Conservation (phyloP, 2,888 invertebrate species). For the Pycnomerus fuliginosus region DNA sequence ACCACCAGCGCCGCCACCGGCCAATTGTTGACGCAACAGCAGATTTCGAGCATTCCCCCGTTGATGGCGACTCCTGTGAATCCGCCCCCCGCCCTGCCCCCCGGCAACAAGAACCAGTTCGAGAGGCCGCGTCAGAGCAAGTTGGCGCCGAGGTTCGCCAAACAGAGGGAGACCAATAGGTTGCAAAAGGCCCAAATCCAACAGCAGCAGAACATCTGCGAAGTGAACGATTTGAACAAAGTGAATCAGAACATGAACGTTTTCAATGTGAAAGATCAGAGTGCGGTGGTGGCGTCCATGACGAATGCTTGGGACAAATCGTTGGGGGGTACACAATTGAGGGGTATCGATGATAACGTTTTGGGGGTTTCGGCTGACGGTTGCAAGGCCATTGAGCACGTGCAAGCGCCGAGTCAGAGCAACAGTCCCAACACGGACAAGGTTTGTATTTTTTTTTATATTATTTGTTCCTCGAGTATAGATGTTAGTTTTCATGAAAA, state of each 20-base stretch:
- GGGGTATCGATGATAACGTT: slow-evolving; percentile 54
- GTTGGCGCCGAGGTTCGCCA: slow-evolving; percentile 76
- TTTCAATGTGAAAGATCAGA: slow-evolving; percentile 47
- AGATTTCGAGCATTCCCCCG: slow-evolving; percentile 55
- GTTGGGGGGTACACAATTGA: slow-evolving; percentile 67
- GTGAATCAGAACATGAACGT: slow-evolving; percentile 43
- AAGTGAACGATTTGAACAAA: slow-evolving; percentile 55
- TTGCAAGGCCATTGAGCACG: slow-evolving; percentile 47
- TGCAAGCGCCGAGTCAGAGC: slow-evolving; percentile 54
- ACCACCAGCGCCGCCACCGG: slow-evolving; percentile 30
- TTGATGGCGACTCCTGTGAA: slow-evolving; percentile 56
- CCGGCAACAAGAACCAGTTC: slow-evolving; percentile 38
- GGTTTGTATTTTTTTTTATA: too few relatives aligned
- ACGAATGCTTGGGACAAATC: slow-evolving; percentile 85
- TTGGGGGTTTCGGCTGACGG: slow-evolving; percentile 44
- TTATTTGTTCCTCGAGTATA: too few relatives aligned
- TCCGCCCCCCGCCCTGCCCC: slow-evolving; percentile 51
- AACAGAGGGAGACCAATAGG: slow-evolving; percentile 64
- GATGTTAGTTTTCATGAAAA: too few relatives aligned
- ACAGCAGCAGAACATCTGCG: slow-evolving; percentile 48
- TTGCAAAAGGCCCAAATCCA: slow-evolving; percentile 54
- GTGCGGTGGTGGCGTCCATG: slow-evolving; percentile 70
- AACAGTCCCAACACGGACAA: slow-evolving; percentile 51
- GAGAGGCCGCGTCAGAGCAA: slow-evolving; percentile 59
- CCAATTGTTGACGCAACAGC: slow-evolving; percentile 44